Base-by-base conservation (phyloP, 1,140 invertebrate genomes). In the Diachasmimorpha longicaudata region DNA sequence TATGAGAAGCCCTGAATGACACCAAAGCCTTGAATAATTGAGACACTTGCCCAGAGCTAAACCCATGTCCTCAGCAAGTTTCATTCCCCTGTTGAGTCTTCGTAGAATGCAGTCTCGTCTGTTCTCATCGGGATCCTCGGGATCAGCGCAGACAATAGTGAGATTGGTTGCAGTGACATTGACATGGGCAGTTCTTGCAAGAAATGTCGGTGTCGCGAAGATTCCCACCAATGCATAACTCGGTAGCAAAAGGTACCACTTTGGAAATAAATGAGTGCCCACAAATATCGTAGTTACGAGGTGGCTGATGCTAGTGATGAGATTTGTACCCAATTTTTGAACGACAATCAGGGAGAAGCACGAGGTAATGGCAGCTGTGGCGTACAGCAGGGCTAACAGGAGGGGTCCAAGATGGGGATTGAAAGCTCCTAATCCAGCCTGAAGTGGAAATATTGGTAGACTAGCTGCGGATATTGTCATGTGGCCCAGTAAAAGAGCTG, bases 401-500 rank as follows among this genome's bases (percentile, higher is more conserved):
- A 92, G 77, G 1, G 91, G 90, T 0, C 92, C 92, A 8, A 91
- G 74, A 84, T 89, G 68, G 75, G 87, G 79, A 67, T 85, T 80
- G 81, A 87, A 80, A 72, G 84, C 77, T 6, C 84, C 82, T 46
- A 85, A 83, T 73, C 76, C 90, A 77, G 80, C 90, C 80, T 93
- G 92, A 14, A 93, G 79, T 0, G 91, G 91, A 75, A 93, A 87
- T 25, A 93, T 89, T 0, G 93, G 92, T 36, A 93, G 85, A 68
- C 91, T 91, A 0, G 93, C 92, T 0, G 92, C 92, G 0, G 92
- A 91, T n/a, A 91, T 83, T 13, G 92, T 90, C 4, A 91, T 90
- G 68, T 92, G 90, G 0, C 91, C 90, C 0, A 92, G 78, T 58
- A 93, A 91, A 72, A 92, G 77, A 72, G 90, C 82, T 66, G 91